Base-by-base conservation (phyloP, 1,140 invertebrate genomes). In the Calliphora vicina region DNA sequence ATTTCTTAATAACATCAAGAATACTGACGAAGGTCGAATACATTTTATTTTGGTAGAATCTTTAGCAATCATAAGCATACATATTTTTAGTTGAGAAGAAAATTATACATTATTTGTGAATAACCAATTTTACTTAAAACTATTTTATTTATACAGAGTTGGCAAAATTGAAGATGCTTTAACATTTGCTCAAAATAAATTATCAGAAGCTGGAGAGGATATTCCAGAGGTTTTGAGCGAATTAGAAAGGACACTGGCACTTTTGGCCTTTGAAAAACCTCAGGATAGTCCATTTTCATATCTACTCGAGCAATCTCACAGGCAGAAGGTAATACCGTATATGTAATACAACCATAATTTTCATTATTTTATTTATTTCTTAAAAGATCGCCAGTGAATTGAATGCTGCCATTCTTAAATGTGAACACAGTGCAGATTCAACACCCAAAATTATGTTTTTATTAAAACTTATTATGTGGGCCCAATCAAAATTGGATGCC, bases 261-360 rank as follows among this genome's bases (percentile, higher is more conserved):
- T 99, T 17, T 91, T 99, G 12, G 99, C 98, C 10, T 99, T 99
- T 91, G 98, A 99, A 83, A 97, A 99, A 87, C 98, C 98, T 0
- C 95, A 97, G 85, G 95, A 94, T 80, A 98, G 97, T 84, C 98
- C 98, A 0, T 99, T 99, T 92, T 96, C 97, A 61, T 97, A 99
- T 91, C 92, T 99, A 17, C 91, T 99, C n/a, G 95, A 97, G 86
- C 94, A 96, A 6, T 96, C 97, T 35, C 97, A 99, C 88, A 93
- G 97, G 86, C 97, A 99, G 91, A 99, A 99, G 93, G 97, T 97
- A 80, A n/a, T 4, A n/a, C 35, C 35, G 6, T 35, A 35, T 35
- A 29, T 12, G 20, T 20, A 35, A 8, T 29, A 27, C 35, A 8
- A 35, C 8, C 23, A 35, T n/a, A 57, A 20, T 27, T 27, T 78